These are phyloP conservation scores for Dinothrombium tinctorium DNA, from an alignment of 1,140 invertebrate species.

Conservation along the genomic window DNA sequence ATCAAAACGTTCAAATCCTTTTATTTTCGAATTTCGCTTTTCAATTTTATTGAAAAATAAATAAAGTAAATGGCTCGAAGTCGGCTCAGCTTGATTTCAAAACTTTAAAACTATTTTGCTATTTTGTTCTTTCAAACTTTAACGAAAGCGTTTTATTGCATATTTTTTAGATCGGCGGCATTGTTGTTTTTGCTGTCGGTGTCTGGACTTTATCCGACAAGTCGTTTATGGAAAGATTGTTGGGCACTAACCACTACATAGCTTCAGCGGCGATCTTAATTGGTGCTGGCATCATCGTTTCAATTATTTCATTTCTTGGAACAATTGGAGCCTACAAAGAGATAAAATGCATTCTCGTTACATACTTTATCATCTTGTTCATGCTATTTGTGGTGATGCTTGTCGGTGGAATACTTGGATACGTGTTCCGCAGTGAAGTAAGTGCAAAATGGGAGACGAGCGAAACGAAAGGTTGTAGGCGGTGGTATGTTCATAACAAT, in stretches of 20 bases:
- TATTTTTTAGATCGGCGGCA: slow-evolving; percentile 41
- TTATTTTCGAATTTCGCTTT: too few species aligned
- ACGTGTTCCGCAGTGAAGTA: slow-evolving; percentile 42
- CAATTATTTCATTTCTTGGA: slow-evolving; percentile 54
- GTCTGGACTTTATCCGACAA: slow-evolving; percentile 57
- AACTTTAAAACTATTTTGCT: slow-evolving; percentile 1
- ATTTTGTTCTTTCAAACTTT: too few species aligned
- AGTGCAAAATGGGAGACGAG: slow-evolving; percentile 11
- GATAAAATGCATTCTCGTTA: slow-evolving; percentile 53
- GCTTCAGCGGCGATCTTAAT: slow-evolving; percentile 48
- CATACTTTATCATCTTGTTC: slow-evolving; percentile 62
- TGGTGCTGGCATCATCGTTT: slow-evolving; percentile 44
- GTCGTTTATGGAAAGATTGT: slow-evolving; percentile 49
- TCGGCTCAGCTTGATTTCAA: background rate
- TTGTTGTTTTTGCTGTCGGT: slow-evolving; percentile 43
- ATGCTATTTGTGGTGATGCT: slow-evolving; percentile 64
- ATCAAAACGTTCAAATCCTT: too few species aligned
- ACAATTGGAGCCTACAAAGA: slow-evolving; percentile 61
- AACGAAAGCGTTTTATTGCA: slow-evolving; percentile 3
- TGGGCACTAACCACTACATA: slow-evolving; percentile 20
- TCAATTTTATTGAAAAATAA: too few species aligned
- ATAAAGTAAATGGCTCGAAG: background rate
- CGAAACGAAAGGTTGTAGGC: too few species aligned
- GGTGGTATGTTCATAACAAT: too few species aligned
- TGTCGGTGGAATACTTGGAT: slow-evolving; percentile 53